Evolutionary conservation across 1,140 invertebrate species (phyloP), one percentile per base, ranked within the genome.

Genomic region (Diorhabda carinulata): DNA sequence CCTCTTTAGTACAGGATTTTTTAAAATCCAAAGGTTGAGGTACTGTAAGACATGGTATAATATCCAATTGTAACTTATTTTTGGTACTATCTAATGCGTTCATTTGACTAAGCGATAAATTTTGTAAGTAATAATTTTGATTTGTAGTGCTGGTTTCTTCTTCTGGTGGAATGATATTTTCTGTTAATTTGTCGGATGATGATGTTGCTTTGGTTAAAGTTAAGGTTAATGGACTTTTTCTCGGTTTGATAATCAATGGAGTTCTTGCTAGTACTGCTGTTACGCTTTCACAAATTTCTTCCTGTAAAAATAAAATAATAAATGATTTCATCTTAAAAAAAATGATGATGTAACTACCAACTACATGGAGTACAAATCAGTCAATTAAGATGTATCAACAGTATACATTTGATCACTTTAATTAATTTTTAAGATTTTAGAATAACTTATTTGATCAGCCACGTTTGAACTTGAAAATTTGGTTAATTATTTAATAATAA

Each of bases 241-340:
- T 86, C 5, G 89, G 88, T 72, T 87, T 88, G 67, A 94, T 87
- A 45, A 87, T 86, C 3, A 94, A 81, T 2, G 92, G 92, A 0
- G 89, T 90, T 71, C 88, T 86, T 10, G 85, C 82, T 45, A 92
- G 79, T 2, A 91, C 87, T 10, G 84, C 83, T 61, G 86, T 82
- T 5, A 93, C 88, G 79, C 90, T 87, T 25, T 86, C 82, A 25
- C 84, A 83, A 7, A 93, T 87, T 79, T 89, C 88, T 64, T 89
- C 85, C 84, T 92, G 82, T 71, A 86, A 87, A 73, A 79, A 63
- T 64, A 70, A 61, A 66, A 25, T 25, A 25, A 25, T 25, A 25
- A 25, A 25, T 25, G 25, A 25, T 1, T 25, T 25, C 25, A 25
- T 25, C 25, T 25, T 25, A 25, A 25, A 25, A 25, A 25, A 25